These are phyloP conservation scores for Eledona agricola DNA, from an alignment of 2,888 invertebrate genomes.

Conservation along the genomic window DNA sequence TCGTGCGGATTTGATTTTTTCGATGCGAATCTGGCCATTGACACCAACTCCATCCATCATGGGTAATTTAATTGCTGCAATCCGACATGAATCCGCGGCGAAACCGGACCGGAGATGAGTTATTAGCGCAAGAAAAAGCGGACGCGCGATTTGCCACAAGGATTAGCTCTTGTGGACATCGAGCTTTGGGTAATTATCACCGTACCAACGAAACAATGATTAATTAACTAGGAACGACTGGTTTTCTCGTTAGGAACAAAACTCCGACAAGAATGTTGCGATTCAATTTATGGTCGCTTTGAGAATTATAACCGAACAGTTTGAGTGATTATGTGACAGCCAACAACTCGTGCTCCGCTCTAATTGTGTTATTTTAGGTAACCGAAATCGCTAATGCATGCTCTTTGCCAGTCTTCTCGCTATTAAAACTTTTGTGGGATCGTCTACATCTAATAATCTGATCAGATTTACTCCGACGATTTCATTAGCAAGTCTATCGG, in stretches of 20 bases:
- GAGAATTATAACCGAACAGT: slow-evolving; percentile 13
- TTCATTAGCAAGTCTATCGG: no score
- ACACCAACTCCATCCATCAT: slow-evolving; percentile 12
- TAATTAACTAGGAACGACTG: no score
- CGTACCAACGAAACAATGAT: no score
- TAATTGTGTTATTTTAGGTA: slow-evolving; percentile 22
- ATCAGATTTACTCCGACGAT: slow-evolving; percentile 18
- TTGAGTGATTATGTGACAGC: slow-evolving; percentile 28
- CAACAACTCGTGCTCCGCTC: slow-evolving; percentile 11
- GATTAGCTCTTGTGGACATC: slow-evolving; percentile 14
- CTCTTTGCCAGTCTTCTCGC: slow-evolving; percentile 27
- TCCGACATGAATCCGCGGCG: neutral
- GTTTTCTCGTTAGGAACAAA: slow-evolving; percentile 6
- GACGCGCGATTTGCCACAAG: slow-evolving; percentile 4
- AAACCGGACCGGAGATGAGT: slow-evolving; percentile 5
- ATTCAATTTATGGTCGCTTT: slow-evolving; percentile 7
- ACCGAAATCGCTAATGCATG: slow-evolving; percentile 31
- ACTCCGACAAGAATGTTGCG: neutral
- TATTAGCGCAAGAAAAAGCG: slow-evolving; percentile 13
- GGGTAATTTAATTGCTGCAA: slow-evolving; percentile 13
- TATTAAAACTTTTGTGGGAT: slow-evolving; percentile 24
- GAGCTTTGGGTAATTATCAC: slow-evolving; percentile 17
- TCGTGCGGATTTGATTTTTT: slow-evolving; percentile 18
- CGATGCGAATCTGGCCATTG: slow-evolving; percentile 8
- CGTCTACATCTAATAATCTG: slow-evolving; percentile 8